These are phyloP conservation scores for Hydrochoerus hydrochaeris DNA, from an alignment of 2,113 vertebrate species.

Conservation along the genomic window DNA sequence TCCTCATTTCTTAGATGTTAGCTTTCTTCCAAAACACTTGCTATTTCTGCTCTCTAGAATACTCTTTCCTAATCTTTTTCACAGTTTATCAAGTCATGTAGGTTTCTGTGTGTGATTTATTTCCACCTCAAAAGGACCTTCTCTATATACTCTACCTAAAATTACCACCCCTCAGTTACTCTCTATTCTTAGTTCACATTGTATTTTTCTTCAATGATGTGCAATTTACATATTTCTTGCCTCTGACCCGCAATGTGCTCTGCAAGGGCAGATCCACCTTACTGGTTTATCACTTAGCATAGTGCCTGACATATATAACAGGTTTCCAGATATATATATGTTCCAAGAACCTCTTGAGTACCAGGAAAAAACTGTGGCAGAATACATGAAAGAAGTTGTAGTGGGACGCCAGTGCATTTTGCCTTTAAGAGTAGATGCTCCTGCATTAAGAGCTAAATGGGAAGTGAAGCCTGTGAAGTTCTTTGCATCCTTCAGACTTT, in stretches of 20 bases:
- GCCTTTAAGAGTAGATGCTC: conserved; percentile 7
- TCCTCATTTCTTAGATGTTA: not conserved
- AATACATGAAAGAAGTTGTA: not conserved
- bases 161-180: not conserved
- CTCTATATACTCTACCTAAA: not conserved
- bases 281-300: not conserved
- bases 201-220: conserved; percentile 3
- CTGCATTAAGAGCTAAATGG: not conserved
- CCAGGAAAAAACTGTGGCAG: not conserved
- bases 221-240: not conserved
- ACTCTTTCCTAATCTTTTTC: not conserved
- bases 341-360: not conserved
- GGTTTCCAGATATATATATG: not conserved
- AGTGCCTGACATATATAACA: not conserved
- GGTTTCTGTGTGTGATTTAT: not conserved
- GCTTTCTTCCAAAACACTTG: conserved; percentile 25
- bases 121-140: not conserved
- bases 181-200: not conserved
- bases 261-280: not conserved
- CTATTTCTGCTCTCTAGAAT: not conserved
- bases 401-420: not conserved
- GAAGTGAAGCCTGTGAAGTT: not conserved
- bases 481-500: not conserved
- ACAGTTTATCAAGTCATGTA: not conserved
- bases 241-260: not conserved